Conservation (phyloP, 2,888 invertebrate genomes). For the Clepsis dumicolana region DNA sequence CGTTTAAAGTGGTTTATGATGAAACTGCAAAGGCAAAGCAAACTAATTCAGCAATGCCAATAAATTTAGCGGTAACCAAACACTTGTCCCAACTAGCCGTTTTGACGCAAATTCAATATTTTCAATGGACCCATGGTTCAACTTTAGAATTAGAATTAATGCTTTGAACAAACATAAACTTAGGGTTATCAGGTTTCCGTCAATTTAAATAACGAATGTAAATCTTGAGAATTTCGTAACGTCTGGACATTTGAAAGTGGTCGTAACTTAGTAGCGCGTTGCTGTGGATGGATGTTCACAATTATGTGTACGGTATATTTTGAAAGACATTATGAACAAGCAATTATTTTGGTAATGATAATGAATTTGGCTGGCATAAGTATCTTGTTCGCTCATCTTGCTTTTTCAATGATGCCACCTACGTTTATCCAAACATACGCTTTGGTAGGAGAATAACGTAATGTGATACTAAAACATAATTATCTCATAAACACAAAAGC, state of each 20-base stretch:
- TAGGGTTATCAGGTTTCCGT: slow-evolving; percentile 33
- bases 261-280: slow-evolving; percentile 32
- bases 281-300: not conserved
- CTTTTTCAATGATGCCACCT: too few relatives aligned
- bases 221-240: slow-evolving; percentile 35
- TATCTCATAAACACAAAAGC: too few relatives aligned
- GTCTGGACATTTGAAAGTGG: slow-evolving; percentile 27
- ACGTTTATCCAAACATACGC: too few relatives aligned
- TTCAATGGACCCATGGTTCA: slow-evolving; percentile 52
- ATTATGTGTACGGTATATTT: too few relatives aligned
- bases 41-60: slow-evolving; percentile 44
- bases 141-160: slow-evolving; percentile 54
- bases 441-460: too few relatives aligned
- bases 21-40: slow-evolving; percentile 21
- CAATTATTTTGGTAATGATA: too few relatives aligned
- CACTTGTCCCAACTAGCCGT: slow-evolving; percentile 54
- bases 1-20: not conserved
- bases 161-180: slow-evolving; percentile 49
- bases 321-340: too few relatives aligned
- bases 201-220: slow-evolving; percentile 33
- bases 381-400: too few relatives aligned
- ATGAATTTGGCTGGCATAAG: too few relatives aligned
- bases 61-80: slow-evolving; percentile 58
- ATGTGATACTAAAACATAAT: too few relatives aligned
- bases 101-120: slow-evolving; percentile 58